Base-by-base conservation (phyloP, 2,888 invertebrate species). In the Diachrysia chrysitis region DNA sequence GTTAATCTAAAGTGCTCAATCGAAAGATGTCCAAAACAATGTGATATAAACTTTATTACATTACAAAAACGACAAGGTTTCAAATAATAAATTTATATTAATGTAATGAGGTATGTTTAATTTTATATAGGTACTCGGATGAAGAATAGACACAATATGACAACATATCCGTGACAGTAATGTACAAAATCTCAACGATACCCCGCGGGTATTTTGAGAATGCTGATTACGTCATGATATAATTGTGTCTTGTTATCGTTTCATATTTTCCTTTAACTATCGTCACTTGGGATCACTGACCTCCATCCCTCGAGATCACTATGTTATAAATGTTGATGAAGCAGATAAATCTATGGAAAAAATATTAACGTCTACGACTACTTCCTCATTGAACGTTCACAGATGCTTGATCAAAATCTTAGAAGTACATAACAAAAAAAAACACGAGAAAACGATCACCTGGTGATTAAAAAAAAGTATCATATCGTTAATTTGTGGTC, bases 381-480 rank as follows among this genome's bases (percentile, higher is more conserved):
- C 37, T 68, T 73, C 69, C 55, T 63, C 25, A 23, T 25, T 58
- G 23, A 2, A 68, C 57, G 32, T 12, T 68, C 58, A 58, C 35
- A 72, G 58, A 69, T 53, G 65, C n/a, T 68, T 58, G 73, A 82
- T 80, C 58, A 37, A 54, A 77, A 80, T 79, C 73, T 72, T 7
- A n/a, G n/a, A 64, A 56, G 57, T 66, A n/a, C 65, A 67, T 58
- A 65, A 62, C 67, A 57, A 19, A 63, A 63, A 69, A 62, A 63
- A 46, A 68, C 69, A 55, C 37, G 4, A 14, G 35, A 75, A 76
- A 78, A 82, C 79, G 75, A 86, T 86, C 87, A 89, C 85, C 86
- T 88, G 87, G 83, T 86, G 85, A 87, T 85, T 83, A 73, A 83
- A 84, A n/a, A 82, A 83, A 76, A 83, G 87, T 86, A 87, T 88